phyloP scores from a whole-genome alignment of 1,140 invertebrate genomes.

The Heliothis virescens region DNA sequence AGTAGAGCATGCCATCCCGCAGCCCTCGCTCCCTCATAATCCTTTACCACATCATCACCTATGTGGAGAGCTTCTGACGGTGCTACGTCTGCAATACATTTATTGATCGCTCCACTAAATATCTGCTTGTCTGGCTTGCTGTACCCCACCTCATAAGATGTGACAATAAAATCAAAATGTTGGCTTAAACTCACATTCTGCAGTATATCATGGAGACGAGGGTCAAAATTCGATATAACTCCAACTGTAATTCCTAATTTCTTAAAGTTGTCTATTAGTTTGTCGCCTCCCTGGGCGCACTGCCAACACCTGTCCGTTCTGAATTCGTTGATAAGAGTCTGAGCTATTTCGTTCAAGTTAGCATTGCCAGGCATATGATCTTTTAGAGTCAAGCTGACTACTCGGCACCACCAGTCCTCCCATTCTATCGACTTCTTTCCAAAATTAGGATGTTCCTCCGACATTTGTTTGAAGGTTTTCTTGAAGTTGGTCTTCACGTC shows the following conservation, averaged over 20 bases:
- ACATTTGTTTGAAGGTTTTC: conserved; percentile 88
- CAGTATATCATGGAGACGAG: conserved; percentile 90
- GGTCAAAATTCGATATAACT: conserved; percentile 96
- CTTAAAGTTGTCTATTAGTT: conserved; percentile 88
- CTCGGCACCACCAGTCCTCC: conserved; percentile 92
- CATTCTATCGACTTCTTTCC: conserved; percentile 90
- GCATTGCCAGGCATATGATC: conserved; percentile 71
- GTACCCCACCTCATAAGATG: conserved; percentile 90
- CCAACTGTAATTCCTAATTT: conserved; percentile 87
- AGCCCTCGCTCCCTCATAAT: conserved; percentile 91
- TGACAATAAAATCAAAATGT: conserved; percentile 93
- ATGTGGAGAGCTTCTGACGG: conserved; percentile 92
- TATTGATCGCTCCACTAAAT: conserved; percentile 90
- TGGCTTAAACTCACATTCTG: conserved; percentile 87
- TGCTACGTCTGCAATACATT: conserved; percentile 73
- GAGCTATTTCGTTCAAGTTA: conserved; percentile 82
- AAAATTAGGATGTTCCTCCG: conserved; percentile 92
- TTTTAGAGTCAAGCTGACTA: conserved; percentile 89
- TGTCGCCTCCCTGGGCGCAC: conserved; percentile 87
- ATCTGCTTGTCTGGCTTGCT: conserved; percentile 92
- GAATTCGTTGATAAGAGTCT: conserved; percentile 89
- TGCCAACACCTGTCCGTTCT: conserved; percentile 91
- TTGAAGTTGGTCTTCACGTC: conserved; percentile 89
- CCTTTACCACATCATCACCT: conserved; percentile 91
- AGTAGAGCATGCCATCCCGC: conserved; percentile 91